Evolutionary conservation across 1,140 invertebrate genomes (phyloP).

Genomic region (Drosophila quadrilineata): DNA sequence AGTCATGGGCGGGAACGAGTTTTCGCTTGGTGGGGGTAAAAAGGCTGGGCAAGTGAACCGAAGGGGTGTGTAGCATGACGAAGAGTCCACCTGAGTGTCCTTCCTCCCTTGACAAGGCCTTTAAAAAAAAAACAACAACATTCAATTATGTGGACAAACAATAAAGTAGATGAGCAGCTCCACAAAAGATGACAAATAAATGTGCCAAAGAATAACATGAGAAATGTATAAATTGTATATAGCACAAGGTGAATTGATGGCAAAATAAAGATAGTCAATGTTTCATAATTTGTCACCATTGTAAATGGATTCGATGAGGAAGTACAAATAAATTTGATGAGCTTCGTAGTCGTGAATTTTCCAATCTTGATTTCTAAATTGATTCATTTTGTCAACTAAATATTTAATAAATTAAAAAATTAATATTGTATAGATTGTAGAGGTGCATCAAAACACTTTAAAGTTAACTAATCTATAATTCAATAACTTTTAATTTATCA

Average conservation of each 20-base stretch:
- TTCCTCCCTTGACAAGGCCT: background rate
- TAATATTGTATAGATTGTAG: too few species aligned
- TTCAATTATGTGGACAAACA: constrained; percentile 74
- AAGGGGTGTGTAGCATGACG: constrained; percentile 12
- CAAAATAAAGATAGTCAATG: constrained; percentile 5
- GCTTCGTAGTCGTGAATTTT: background rate
- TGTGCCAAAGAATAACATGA: constrained; percentile 32
- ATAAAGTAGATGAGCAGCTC: constrained; percentile 54
- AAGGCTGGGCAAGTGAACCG: background rate
- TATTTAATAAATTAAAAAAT: too few species aligned
- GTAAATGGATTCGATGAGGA: constrained; percentile 5
- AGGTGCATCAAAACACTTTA: too few species aligned
- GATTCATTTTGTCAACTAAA: too few species aligned
- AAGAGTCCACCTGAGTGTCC: constrained; percentile 21
- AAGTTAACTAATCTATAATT: too few species aligned
- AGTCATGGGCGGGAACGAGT: background rate
- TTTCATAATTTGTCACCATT: constrained; percentile 28
- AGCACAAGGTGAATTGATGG: background rate
- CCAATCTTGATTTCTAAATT: background rate
- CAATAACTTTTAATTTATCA: too few species aligned
- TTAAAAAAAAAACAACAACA: constrained; percentile 75
- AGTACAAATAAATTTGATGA: background rate
- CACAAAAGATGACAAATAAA: constrained; percentile 27
- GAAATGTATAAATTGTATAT: background rate
- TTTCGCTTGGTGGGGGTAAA: constrained; percentile 17